Evolutionary conservation across 1,140 invertebrate genomes (phyloP).

Genomic region (Temnothorax longispinosus): DNA sequence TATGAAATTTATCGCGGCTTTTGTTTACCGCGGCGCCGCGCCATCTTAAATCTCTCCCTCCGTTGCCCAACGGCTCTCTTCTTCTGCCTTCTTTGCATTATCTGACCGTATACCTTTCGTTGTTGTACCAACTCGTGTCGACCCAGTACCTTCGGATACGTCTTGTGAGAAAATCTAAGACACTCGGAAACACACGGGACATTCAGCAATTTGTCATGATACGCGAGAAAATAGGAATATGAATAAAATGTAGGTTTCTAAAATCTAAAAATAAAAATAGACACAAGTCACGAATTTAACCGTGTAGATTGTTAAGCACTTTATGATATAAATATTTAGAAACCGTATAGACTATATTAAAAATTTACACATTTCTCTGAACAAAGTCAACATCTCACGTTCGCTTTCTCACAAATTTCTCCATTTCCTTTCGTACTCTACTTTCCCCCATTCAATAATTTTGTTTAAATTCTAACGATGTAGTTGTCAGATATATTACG

Average conservation of each 20-base stretch:
- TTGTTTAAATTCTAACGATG: neutral
- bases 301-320: neutral
- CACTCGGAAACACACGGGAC: neutral
- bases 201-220: constrained; percentile 3
- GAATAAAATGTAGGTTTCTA: neutral
- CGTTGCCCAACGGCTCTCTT: constrained; percentile 63
- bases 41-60: constrained; percentile 81
- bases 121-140: neutral
- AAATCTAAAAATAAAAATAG: neutral
- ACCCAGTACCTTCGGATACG: neutral
- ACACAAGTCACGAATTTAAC: neutral
- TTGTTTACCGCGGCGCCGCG: constrained; percentile 82
- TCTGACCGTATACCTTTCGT: constrained; percentile 65
- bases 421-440: neutral
- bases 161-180: neutral
- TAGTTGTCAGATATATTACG: neutral
- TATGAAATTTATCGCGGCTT: constrained; percentile 86
- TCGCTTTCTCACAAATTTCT: neutral
- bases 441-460: neutral
- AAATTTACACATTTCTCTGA: neutral
- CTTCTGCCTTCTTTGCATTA: constrained; percentile 76
- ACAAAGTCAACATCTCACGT: neutral
- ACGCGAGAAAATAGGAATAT: too few relatives aligned
- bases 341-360: too few relatives aligned
- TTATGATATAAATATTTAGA: neutral